These are phyloP conservation scores for Barbus barbus DNA, from an alignment of 2,113 vertebrate genomes.

Conservation along the genomic window DNA sequence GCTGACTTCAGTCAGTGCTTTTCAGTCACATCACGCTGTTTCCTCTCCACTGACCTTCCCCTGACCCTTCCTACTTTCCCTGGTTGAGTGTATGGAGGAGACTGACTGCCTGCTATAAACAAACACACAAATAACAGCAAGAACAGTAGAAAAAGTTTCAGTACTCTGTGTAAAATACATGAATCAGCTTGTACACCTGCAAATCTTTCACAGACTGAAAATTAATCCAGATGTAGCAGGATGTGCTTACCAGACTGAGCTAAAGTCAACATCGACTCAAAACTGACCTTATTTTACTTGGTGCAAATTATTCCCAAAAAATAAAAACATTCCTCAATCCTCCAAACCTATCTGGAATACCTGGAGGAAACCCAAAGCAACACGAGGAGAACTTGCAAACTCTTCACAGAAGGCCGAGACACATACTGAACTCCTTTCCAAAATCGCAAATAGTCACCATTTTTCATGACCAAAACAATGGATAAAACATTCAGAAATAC, in stretches of 20 bases:
- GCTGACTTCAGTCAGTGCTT: slow-evolving; percentile 47
- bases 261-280: background rate
- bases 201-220: slow-evolving; percentile 3
- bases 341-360: too few species aligned
- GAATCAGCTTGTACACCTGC: background rate
- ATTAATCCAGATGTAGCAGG: background rate
- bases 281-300: background rate
- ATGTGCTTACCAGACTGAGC: background rate
- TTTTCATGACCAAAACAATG: too few species aligned
- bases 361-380: too few species aligned
- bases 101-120: slow-evolving; percentile 12
- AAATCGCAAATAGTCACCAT: too few species aligned
- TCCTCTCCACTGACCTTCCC: slow-evolving; percentile 34
- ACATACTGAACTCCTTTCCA: too few species aligned
- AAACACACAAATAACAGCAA: slow-evolving; percentile 1
- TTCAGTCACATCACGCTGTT: slow-evolving; percentile 49
- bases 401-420: too few species aligned
- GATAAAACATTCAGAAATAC: background rate
- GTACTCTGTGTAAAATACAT: background rate
- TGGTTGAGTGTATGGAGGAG: slow-evolving; percentile 18
- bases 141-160: background rate
- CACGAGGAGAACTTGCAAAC: too few species aligned
- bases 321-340: background rate
- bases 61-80: slow-evolving; percentile 46
- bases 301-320: background rate